These are phyloP conservation scores for Apis dorsata DNA, from an alignment of 1,140 invertebrate genomes.

Conservation along the genomic window DNA sequence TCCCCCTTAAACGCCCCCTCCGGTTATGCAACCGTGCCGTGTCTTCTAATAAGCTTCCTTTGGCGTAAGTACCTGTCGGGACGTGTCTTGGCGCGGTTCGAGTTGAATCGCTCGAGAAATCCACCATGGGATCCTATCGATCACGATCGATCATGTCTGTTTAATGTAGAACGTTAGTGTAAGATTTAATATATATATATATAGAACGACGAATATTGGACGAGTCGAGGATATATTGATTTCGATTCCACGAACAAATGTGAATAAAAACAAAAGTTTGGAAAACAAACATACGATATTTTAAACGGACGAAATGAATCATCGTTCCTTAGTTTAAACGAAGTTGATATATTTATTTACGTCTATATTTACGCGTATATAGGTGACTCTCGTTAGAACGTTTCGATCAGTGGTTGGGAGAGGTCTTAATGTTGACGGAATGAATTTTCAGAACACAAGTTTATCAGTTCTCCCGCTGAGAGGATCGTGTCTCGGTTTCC, in stretches of 20 bases:
- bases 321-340: too few relatives aligned
- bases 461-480: conserved; percentile 17
- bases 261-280: too few relatives aligned
- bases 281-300: too few relatives aligned
- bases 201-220: too few relatives aligned
- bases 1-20: conserved; percentile 60
- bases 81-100: conserved; percentile 47
- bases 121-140: conserved; percentile 33
- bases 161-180: too few relatives aligned
- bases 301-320: too few relatives aligned
- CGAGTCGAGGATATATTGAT: too few relatives aligned
- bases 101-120: conserved; percentile 43
- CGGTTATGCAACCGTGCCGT: conserved; percentile 67
- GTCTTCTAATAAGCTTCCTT: conserved; percentile 64
- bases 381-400: background rate
- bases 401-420: background rate
- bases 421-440: background rate
- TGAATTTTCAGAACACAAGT: conserved; percentile 25
- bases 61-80: conserved; percentile 58
- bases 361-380: background rate
- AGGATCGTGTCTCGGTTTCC: conserved; percentile 2
- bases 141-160: conserved; percentile 42
- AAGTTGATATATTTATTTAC: too few relatives aligned
- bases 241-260: too few relatives aligned
- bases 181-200: too few relatives aligned